Evolutionary conservation across 2,888 invertebrate genomes (phyloP).

Genomic region (Cactoblastis cactorum): DNA sequence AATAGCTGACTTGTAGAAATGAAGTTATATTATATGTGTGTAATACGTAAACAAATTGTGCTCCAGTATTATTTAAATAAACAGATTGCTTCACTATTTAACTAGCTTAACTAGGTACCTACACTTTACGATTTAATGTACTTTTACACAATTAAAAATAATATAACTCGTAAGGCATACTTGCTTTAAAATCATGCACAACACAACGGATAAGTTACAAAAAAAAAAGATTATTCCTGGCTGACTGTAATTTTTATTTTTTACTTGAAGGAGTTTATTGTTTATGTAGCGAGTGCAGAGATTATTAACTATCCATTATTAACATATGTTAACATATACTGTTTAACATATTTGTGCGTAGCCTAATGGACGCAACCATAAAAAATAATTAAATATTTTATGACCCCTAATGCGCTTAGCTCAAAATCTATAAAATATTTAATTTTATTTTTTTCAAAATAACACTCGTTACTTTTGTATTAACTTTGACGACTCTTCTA

Average conservation of each 20-base stretch:
- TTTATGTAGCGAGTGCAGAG: no score
- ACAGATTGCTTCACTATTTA: background rate
- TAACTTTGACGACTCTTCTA: no score
- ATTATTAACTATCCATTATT: no score
- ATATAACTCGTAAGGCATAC: background rate
- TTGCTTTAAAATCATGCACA: background rate
- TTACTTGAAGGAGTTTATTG: no score
- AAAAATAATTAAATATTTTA: background rate
- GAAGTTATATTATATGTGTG: background rate
- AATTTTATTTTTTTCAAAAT: background rate
- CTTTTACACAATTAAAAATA: background rate
- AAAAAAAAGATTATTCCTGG: background rate
- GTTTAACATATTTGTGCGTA: no score
- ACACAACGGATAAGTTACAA: background rate
- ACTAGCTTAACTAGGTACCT: background rate
- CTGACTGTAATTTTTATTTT: background rate
- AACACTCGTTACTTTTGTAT: no score
- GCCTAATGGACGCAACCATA: conserved; percentile 17
- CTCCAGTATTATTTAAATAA: background rate
- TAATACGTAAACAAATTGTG: background rate
- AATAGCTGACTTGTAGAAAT: background rate
- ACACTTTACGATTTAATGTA: conserved; percentile 3
- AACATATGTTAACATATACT: no score
- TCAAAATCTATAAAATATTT: background rate
- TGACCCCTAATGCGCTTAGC: background rate